Base-by-base conservation (phyloP, 1,140 invertebrate species). In the Idris sp. region DNA sequence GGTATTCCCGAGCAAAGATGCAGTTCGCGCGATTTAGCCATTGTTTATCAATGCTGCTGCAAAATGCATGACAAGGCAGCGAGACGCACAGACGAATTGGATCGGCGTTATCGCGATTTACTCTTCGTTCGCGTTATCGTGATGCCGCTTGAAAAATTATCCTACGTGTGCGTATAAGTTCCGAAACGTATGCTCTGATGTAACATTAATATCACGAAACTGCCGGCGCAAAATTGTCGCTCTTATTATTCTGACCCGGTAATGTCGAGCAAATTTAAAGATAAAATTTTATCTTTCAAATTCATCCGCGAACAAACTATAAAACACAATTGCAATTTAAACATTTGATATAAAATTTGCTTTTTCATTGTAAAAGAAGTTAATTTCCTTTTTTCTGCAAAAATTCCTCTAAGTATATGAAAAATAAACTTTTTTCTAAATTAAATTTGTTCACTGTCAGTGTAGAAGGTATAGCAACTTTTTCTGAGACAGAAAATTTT, bases 11-110 rank as follows among this genome's bases (percentile, higher is more conserved):
- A 13, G 36, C 15, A 19, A 48, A 61, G 40, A 10, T 9, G 38
- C 9, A 8, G n/a, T 7, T 31, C 58, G 25, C 41, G 46, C 61
- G 28, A 51, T 58, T 44, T 62, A 14, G 54, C 48, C 61, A 74
- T 67, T 74, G 61, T 67, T 74, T 74, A 74, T 58, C 61, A 59
- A 74, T 62, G 56, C 62, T 74, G 14, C 18, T 74, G 62, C 43
- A 74, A 74, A 74, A 74, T 68, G 62, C 56, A 74, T 74, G 72
- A 62, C 56, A 56, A n/a, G n/a, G 62, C 25, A 15, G 31, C 5
- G 61, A 54, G 71, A 59, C 49, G 33, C 40, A 16, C 25, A 26
- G 62, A 74, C 62, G 72, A 68, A 74, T 68, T 62, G 62, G 56
- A 62, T 74, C 56, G 59, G 31, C 49, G 54, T 68, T 74, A 74